Conservation (phyloP, 2,113 vertebrate genomes). For the Pollimyrus isidori region DNA sequence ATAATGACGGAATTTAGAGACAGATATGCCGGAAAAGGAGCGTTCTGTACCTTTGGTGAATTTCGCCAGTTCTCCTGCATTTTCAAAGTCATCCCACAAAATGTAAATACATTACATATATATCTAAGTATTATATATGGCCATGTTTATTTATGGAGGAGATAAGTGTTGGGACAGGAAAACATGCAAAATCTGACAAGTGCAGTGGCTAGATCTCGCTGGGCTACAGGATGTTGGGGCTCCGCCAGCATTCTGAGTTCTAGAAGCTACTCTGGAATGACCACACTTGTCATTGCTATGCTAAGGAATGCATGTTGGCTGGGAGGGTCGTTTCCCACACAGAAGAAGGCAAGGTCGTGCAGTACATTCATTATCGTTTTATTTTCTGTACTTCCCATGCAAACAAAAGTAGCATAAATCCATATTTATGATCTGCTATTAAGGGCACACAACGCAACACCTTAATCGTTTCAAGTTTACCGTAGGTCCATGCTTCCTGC, state of each 20-base stretch:
- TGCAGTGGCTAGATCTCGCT: neutral
- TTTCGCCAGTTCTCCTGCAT: neutral
- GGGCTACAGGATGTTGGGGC: neutral
- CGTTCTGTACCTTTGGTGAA: neutral
- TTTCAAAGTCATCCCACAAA: neutral
- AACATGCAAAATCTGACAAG: neutral
- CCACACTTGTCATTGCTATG: neutral
- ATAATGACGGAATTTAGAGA: neutral
- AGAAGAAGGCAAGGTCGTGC: neutral
- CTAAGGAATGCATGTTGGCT: neutral
- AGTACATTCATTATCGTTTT: neutral
- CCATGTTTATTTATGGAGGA: neutral
- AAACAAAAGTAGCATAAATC: conserved; percentile 6
- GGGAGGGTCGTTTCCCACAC: neutral
- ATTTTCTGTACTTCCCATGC: neutral
- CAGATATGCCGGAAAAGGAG: neutral
- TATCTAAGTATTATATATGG: neutral
- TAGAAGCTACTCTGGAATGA: neutral
- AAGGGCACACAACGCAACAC: neutral
- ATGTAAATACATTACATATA: neutral
- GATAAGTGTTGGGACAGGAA: neutral
- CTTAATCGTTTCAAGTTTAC: neutral
- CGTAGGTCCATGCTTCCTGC: neutral
- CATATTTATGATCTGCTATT: neutral
- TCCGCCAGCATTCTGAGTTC: neutral